Evolutionary conservation across 2,113 vertebrate genomes (phyloP).

Genomic region (Potamarius usumacintae): DNA sequence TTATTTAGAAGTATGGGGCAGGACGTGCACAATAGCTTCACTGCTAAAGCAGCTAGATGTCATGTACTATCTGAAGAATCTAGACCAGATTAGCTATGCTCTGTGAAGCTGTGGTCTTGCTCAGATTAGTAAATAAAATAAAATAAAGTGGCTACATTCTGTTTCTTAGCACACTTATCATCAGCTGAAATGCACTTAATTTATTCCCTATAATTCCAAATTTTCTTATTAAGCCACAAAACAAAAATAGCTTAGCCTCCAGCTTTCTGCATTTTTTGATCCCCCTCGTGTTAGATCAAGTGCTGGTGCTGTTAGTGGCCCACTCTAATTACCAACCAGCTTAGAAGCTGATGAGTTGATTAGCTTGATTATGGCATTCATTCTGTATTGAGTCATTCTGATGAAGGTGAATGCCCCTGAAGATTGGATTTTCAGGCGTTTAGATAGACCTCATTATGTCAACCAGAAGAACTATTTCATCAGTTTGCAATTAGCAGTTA

Average conservation of each 20-base stretch:
- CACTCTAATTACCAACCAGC: conserved; percentile 40
- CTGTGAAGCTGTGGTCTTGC: background rate
- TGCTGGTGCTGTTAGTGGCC: conserved; percentile 40
- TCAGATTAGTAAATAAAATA: background rate
- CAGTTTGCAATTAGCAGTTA: conserved; percentile 44
- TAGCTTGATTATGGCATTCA: conserved; percentile 44
- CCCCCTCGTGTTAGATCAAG: conserved; percentile 33
- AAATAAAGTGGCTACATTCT: background rate
- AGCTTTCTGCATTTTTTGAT: conserved; percentile 34
- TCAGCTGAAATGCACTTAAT: background rate
- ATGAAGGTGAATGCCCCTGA: conserved; percentile 48
- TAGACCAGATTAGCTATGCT: background rate
- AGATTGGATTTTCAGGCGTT: conserved; percentile 42
- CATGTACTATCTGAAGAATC: background rate
- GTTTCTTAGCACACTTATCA: background rate
- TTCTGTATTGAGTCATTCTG: conserved; percentile 44
- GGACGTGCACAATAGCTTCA: background rate
- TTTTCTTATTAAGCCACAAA: conserved; percentile 23
- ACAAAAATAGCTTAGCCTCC: background rate
- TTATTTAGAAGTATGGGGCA: background rate
- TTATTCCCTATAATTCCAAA: background rate
- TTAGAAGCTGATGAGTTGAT: conserved; percentile 44
- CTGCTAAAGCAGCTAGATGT: background rate
- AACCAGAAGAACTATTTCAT: conserved; percentile 47
- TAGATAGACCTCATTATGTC: conserved; percentile 43